Base-by-base conservation (phyloP, 2,113 vertebrate species). In the Platanista minor region DNA sequence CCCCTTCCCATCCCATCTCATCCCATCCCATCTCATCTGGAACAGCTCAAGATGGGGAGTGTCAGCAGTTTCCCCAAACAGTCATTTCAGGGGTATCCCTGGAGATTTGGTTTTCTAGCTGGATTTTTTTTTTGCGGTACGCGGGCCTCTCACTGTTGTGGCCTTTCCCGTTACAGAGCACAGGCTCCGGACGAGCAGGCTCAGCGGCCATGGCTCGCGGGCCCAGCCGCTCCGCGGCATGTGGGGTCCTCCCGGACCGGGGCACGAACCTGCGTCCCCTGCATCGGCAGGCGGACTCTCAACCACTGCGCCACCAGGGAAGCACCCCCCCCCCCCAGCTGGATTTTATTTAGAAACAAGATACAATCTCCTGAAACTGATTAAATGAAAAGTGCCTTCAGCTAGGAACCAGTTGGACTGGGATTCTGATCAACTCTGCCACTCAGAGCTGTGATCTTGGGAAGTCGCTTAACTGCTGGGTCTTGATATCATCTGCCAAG, bases 281-380 rank as follows among this genome's bases (percentile, higher is more conserved):
- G n/a, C n/a, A n/a, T n/a, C n/a, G n/a, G n/a, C n/a, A n/a, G n/a
- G n/a, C n/a, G n/a, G n/a, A n/a, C n/a, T n/a, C n/a, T n/a, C n/a
- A n/a, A n/a, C n/a, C n/a, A n/a, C n/a, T n/a, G n/a, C n/a, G n/a
- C n/a, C n/a, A n/a, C n/a, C n/a, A n/a, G n/a, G n/a, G n/a, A n/a
- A n/a, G n/a, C n/a, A n/a, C n/a, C n/a, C n/a, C n/a, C n/a, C n/a
- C n/a, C n/a, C n/a, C n/a, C n/a, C n/a, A 80, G 57, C 27, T 90
- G 64, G 52, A 72, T 75, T 97, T 90, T 93, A 84, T 84, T 87
- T 75, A 83, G 81, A 95, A 86, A 80, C 23, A 84, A 86, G 52
- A 67, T 52, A 67, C 20, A 62, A 33, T 67, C 71, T 95, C 83
- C 33, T 25, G 52, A 80, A 91, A 41, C 10, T 25, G 71, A 74